A percentile compares a stretch with the other conserved stretches of the same genome.
Evolutionary conservation across 2,888 invertebrate genomes (phyloP).

Genomic region (Aquatica leii): DNA sequence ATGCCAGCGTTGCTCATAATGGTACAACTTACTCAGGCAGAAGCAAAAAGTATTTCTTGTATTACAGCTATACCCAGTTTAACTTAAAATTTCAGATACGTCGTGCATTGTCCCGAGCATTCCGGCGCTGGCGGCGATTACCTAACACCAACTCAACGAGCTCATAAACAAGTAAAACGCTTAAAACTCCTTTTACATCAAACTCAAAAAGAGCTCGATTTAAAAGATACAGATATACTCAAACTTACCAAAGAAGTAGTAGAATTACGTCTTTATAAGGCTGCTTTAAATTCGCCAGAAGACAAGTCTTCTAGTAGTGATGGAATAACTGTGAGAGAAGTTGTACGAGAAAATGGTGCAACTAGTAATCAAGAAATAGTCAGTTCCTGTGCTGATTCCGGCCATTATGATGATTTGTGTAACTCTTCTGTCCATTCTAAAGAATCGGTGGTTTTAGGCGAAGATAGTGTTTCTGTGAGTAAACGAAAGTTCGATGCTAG

Average conservation of each 20-base stretch:
- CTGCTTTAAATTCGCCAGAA: conserved; percentile 80
- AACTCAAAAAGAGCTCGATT: conserved; percentile 79
- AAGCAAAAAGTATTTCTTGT: conserved; percentile 55
- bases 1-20: conserved; percentile 79
- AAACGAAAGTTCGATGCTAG: not conserved
- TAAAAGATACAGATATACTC: conserved; percentile 83
- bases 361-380: conserved; percentile 67
- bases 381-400: conserved; percentile 84
- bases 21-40: conserved; percentile 67
- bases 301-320: conserved; percentile 68
- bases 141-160: conserved; percentile 87
- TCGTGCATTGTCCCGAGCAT: conserved; percentile 85
- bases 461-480: conserved; percentile 47
- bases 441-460: conserved; percentile 67
- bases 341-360: conserved; percentile 59
- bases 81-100: conserved; percentile 66
- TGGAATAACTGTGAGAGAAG: conserved; percentile 75
- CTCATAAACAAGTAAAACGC: conserved; percentile 80
- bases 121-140: conserved; percentile 82
- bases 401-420: conserved; percentile 84
- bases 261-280: conserved; percentile 81
- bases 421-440: conserved; percentile 80
- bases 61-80: not conserved
- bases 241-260: conserved; percentile 72
- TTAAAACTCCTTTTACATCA: conserved; percentile 76